Conservation (phyloP, 2,888 invertebrate species). For the Temnothorax rugatulus region DNA sequence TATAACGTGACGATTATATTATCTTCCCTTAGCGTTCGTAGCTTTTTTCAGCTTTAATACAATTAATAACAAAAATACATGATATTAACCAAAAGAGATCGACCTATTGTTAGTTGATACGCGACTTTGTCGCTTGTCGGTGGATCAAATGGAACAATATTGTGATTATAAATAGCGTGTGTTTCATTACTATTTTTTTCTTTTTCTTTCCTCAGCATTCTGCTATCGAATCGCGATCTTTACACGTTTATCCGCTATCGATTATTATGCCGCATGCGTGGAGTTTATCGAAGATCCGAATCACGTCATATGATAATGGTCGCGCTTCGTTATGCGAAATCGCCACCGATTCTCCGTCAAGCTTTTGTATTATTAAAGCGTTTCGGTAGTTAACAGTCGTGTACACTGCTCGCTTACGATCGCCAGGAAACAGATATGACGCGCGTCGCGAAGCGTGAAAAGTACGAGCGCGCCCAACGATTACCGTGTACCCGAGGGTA, state of each 20-base stretch:
- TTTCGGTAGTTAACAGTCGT: conserved; percentile 75
- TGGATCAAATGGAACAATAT: not conserved
- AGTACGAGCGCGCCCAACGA: conserved; percentile 82
- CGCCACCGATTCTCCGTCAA: conserved; percentile 48
- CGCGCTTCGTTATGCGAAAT: conserved; percentile 60
- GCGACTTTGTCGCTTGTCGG: not conserved
- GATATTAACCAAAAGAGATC: not conserved
- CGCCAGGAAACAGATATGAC: conserved; percentile 86
- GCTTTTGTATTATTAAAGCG: conserved; percentile 64
- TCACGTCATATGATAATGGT: conserved; percentile 54
- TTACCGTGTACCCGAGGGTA: conserved; percentile 69
- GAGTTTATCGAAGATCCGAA: conserved; percentile 54
- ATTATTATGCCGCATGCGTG: conserved; percentile 40
- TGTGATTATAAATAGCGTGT: not conserved
- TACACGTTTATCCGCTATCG: conserved; percentile 20
- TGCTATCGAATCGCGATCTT: conserved; percentile 16
- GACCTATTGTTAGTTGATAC: not conserved
- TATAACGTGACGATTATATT: not conserved
- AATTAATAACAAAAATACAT: not conserved
- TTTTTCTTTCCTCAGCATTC: conserved; percentile 1
- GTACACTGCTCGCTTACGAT: conserved; percentile 69
- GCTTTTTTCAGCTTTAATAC: not conserved
- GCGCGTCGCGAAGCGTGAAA: conserved; percentile 86
- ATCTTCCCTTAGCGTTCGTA: not conserved
- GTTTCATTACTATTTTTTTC: not conserved